Conservation (phyloP, 2,113 vertebrate species). For the Forbesichthys agassizii region DNA sequence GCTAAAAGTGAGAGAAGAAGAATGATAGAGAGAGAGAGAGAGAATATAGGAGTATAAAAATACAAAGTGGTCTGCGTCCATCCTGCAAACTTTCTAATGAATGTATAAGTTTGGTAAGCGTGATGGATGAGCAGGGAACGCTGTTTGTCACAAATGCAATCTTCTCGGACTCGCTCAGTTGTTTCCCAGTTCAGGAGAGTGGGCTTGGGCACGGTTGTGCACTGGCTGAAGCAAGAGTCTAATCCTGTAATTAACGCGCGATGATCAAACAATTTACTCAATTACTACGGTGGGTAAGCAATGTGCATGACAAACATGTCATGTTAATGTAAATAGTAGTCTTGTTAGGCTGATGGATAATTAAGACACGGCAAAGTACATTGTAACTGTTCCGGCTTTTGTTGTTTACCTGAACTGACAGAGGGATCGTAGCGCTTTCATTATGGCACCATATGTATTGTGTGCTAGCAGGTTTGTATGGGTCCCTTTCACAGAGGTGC, state of each 20-base stretch:
- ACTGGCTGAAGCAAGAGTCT: constrained; percentile 40
- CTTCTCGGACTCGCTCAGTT: constrained; percentile 69
- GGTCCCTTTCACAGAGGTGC: too few species aligned
- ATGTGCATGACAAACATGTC: constrained; percentile 46
- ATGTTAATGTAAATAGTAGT: constrained; percentile 56
- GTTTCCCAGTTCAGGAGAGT: constrained; percentile 47
- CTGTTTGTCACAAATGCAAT: constrained; percentile 77
- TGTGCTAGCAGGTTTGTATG: background rate
- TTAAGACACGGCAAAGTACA: constrained; percentile 30
- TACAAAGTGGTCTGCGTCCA: constrained; percentile 71
- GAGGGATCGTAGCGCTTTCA: too few species aligned
- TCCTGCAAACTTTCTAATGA: constrained; percentile 78
- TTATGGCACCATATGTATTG: background rate
- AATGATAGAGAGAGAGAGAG: background rate
- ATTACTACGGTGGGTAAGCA: constrained; percentile 28
- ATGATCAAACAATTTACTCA: constrained; percentile 65
- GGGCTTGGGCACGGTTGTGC: constrained; percentile 26
- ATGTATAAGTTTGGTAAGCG: constrained; percentile 74
- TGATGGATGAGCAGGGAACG: constrained; percentile 77
- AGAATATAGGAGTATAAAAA: constrained; percentile 42
- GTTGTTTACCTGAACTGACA: too few species aligned
- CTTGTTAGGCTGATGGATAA: constrained; percentile 49
- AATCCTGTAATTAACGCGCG: constrained; percentile 64
- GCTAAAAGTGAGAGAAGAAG: constrained; percentile 5
- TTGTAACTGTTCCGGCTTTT: too few species aligned